phyloP scores from a whole-genome alignment of 2,888 invertebrate species.

The Drosophila nr. perissopoda region DNA sequence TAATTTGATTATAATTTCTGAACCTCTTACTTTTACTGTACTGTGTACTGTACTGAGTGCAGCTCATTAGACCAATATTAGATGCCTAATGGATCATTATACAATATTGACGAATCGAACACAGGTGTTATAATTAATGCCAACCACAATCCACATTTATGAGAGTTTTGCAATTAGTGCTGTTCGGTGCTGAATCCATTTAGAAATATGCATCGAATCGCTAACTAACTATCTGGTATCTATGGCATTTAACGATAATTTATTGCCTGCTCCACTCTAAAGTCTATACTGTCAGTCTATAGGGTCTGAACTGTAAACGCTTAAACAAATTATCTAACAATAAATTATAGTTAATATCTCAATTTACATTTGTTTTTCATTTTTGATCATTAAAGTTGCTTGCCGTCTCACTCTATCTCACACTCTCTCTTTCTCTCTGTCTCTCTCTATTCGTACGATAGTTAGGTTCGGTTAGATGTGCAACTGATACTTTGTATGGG shows the following conservation, averaged over 20 bases:
- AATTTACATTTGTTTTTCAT: neutral
- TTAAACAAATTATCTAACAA: constrained; percentile 40
- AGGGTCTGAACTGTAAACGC: constrained; percentile 17
- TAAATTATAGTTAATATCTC: constrained; percentile 50
- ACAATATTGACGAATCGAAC: neutral
- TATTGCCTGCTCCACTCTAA: constrained; percentile 37
- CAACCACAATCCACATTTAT: constrained; percentile 17
- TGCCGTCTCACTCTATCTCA: neutral
- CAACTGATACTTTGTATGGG: neutral
- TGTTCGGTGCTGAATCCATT: neutral
- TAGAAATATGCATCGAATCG: constrained; percentile 5
- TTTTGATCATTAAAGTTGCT: constrained; percentile 1
- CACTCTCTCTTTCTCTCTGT: neutral
- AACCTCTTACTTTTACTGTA: constrained; percentile 22
- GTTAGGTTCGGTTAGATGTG: neutral
- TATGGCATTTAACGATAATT: constrained; percentile 33
- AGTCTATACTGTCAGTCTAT: neutral
- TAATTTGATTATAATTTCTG: neutral
- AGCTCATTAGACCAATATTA: constrained; percentile 30
- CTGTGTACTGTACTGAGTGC: neutral
- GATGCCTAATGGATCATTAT: constrained; percentile 29
- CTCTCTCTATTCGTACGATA: neutral
- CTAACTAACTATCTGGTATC: neutral
- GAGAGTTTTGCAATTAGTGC: constrained; percentile 32
- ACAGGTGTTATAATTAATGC: constrained; percentile 48